Evolutionary conservation across 2,113 vertebrate genomes (phyloP).

Genomic region (Lepisosteus osseus): DNA sequence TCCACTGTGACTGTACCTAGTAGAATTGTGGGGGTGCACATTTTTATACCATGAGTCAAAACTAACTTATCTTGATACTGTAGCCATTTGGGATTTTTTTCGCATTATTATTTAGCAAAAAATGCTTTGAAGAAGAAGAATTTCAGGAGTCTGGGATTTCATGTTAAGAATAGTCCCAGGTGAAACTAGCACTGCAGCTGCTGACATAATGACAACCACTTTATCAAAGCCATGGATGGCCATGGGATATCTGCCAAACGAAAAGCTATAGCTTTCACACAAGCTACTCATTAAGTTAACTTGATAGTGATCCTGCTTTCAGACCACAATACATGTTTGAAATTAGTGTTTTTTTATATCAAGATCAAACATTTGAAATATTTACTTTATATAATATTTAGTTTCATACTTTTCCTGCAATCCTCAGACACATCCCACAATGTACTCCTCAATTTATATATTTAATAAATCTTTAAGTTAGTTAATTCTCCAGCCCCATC

Average conservation of each 20-base stretch:
- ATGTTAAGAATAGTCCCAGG: not conserved
- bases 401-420: too few species aligned
- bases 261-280: not conserved
- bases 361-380: too few species aligned
- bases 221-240: conserved; percentile 6
- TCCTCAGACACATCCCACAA: too few species aligned
- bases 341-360: too few species aligned
- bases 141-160: not conserved
- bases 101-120: not conserved
- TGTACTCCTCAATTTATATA: too few species aligned
- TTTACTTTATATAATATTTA: too few species aligned
- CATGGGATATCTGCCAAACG: not conserved
- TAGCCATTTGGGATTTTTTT: not conserved
- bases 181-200: conserved; percentile 8
- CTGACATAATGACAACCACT: conserved; percentile 14
- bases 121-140: conserved; percentile 4
- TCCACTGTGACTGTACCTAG: not conserved
- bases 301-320: too few species aligned
- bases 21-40: not conserved
- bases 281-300: not conserved
- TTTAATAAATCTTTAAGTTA: too few species aligned
- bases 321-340: too few species aligned
- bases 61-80: not conserved
- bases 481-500: too few species aligned
- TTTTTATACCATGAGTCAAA: conserved; percentile 1